Base-by-base conservation (phyloP, 2,797 vertebrate genomes). In the Rhinella marina region DNA sequence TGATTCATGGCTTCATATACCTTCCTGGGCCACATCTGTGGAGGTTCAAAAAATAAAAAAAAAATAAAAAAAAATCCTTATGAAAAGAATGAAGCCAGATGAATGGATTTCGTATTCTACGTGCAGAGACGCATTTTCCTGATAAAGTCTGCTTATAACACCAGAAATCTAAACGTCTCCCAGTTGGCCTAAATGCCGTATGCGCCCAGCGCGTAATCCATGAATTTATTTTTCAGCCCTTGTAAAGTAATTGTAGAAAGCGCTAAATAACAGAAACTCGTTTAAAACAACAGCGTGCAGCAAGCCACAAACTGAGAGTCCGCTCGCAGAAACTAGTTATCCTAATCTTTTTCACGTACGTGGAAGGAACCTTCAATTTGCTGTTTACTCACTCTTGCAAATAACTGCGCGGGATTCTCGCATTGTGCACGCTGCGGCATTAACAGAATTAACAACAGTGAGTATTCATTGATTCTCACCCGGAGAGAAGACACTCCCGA, bases 391-490 rank as follows among this genome's bases (percentile, higher is more conserved):
- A 62, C 32, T 89, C 85, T n/a, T n/a, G n/a, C n/a, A n/a, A n/a
- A 76, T 80, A 89, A 83, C 88, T 85, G 79, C 57, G 89, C 87
- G 82, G 76, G 88, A 88, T 91, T 89, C 91, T 90, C 84, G 87
- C 68, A 81, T 87, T 88, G 82, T 85, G 57, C 85, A 81, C 88
- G 90, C 84, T 88, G 88, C 85, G 56, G 88, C 90, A 91, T 93
- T 92, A 93, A 83, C 88, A 90, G 89, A 94, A 92, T 94, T 94
- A 94, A 91, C 89, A 91, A 91, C 91, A 92, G 91, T 92, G 92
- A 94, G 90, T 92, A 93, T 94, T 93, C 93, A 92, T 90, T 52
- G 79, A 92, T 90, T 90, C 88, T 90, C 90, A 90, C 90, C 87
- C 91, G 83, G 91, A 2, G 50, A 66, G 84, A 90, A 86, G 91